A percentile compares a stretch with the other conserved stretches of the same genome.
Conservation (phyloP, 2,113 vertebrate genomes). For the Anser cygnoides region DNA sequence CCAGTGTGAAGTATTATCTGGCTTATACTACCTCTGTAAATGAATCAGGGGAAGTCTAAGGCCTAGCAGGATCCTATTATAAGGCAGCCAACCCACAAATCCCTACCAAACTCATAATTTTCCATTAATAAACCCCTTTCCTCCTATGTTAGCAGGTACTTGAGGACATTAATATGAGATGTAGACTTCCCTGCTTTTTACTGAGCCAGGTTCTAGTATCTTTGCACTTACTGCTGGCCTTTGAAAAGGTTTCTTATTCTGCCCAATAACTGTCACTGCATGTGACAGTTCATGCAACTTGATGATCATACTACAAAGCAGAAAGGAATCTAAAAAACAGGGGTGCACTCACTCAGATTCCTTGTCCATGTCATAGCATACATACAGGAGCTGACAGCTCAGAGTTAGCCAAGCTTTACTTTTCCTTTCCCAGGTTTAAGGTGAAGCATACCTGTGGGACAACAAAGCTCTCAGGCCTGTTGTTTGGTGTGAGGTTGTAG, state of each 20-base stretch:
- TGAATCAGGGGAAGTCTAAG: not conserved
- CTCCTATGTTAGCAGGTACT: not conserved
- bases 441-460: not conserved
- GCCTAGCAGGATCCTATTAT: not conserved
- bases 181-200: not conserved
- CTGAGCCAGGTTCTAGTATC: not conserved
- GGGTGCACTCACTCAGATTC: not conserved
- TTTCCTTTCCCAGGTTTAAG: not conserved
- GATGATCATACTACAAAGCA: not conserved
- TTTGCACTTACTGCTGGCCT: not conserved
- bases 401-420: not conserved
- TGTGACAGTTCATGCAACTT: not conserved
- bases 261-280: no score
- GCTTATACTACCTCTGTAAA: not conserved
- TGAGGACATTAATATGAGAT: not conserved
- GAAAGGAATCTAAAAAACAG: not conserved
- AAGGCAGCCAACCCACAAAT: not conserved
- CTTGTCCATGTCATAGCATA: not conserved
- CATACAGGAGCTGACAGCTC: not conserved
- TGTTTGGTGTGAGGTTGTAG: not conserved
- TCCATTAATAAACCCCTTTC: not conserved
- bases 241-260: not conserved
- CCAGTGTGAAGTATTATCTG: not conserved
- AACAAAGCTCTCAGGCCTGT: not conserved
- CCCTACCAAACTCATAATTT: not conserved